phyloP scores from a whole-genome alignment of 2,888 invertebrate genomes.

The Ennomos erosarius region DNA sequence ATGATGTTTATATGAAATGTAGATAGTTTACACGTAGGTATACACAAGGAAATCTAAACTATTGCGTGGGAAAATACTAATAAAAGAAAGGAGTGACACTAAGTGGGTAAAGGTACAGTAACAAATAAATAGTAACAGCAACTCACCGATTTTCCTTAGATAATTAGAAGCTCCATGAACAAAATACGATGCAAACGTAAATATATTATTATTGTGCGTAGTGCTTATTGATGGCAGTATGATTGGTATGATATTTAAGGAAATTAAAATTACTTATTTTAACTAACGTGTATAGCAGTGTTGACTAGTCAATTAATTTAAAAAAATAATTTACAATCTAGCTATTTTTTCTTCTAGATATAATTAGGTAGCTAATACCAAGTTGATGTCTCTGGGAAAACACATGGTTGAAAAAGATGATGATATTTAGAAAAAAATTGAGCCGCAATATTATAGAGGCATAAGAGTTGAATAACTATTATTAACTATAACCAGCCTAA shows the following conservation, averaged over 20 bases:
- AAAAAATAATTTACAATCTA: too few species aligned
- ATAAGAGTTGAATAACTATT: too few species aligned
- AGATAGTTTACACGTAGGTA: too few species aligned
- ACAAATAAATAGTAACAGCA: slow-evolving; percentile 9
- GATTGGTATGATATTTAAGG: slow-evolving; percentile 4
- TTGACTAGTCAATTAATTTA: too few species aligned
- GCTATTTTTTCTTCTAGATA: too few species aligned
- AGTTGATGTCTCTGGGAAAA: too few species aligned
- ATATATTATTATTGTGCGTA: slow-evolving; percentile 11
- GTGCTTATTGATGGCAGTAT: slow-evolving; percentile 22
- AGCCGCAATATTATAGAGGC: too few species aligned
- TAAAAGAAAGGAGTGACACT: neutral
- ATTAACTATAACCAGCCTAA: too few species aligned
- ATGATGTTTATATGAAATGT: too few species aligned
- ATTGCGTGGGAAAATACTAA: neutral
- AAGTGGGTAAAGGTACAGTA: slow-evolving; percentile 9
- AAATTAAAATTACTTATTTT: slow-evolving; percentile 14
- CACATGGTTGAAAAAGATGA: too few species aligned
- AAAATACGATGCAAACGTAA: neutral
- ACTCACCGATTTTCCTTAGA: slow-evolving; percentile 19
- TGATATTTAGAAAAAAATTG: too few species aligned
- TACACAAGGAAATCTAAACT: neutral
- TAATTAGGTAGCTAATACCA: too few species aligned
- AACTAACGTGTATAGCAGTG: slow-evolving; percentile 14
- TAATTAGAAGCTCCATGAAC: slow-evolving; percentile 10